Evolutionary conservation across 2,888 invertebrate species (phyloP).

Genomic region (Crossocerus cetratus): DNA sequence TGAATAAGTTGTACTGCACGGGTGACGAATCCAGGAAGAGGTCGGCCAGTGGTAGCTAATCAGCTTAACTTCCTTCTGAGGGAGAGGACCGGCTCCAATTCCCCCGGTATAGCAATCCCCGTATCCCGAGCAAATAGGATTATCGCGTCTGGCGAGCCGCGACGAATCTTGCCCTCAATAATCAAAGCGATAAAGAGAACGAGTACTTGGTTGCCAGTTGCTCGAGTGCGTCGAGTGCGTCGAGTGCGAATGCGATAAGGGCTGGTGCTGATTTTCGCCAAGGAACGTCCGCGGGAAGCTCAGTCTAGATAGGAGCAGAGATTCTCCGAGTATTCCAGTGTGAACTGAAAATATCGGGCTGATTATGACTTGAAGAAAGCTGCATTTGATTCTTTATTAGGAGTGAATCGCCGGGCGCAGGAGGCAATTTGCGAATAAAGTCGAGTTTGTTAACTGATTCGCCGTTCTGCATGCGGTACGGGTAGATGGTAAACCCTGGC

Average conservation of each 20-base stretch:
- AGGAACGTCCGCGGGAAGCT: neutral
- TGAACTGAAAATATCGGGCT: too few relatives aligned
- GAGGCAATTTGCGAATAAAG: too few relatives aligned
- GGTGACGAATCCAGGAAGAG: neutral
- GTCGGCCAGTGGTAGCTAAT: constrained; percentile 48
- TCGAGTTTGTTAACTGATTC: too few relatives aligned
- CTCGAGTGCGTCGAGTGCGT: too few relatives aligned
- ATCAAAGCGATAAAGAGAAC: constrained; percentile 27
- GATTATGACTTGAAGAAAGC: too few relatives aligned
- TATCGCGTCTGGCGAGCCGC: constrained; percentile 34
- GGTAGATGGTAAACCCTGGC: constrained; percentile 24
- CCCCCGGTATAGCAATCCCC: constrained; percentile 33
- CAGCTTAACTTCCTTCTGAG: constrained; percentile 55
- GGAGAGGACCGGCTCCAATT: constrained; percentile 32
- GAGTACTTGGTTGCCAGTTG: neutral
- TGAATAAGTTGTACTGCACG: neutral
- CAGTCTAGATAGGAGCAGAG: neutral
- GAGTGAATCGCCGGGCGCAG: too few relatives aligned
- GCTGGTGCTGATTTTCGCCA: constrained; percentile 9
- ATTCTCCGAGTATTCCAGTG: constrained; percentile 7
- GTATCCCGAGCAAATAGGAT: constrained; percentile 50
- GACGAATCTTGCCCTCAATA: constrained; percentile 17
- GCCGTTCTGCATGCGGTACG: neutral
- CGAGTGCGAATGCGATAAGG: neutral
- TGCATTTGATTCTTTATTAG: too few relatives aligned